A percentile compares a stretch with the other conserved stretches of the same genome.
These are phyloP conservation scores for Leucophenga varia DNA, from an alignment of 1,140 invertebrate species.

Conservation along the genomic window DNA sequence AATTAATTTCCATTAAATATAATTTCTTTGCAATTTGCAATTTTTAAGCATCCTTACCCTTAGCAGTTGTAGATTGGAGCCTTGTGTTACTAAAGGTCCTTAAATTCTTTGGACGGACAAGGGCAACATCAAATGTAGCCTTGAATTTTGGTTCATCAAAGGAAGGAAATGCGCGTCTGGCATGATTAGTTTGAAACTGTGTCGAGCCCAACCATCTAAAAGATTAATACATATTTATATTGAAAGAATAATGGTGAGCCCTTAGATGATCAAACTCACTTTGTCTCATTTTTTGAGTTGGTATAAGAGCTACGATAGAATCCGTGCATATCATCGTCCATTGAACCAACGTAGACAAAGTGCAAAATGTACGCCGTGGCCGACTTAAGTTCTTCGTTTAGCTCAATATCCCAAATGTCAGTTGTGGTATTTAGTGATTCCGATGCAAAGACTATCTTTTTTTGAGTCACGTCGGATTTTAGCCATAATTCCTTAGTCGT, in stretches of 20 bases:
- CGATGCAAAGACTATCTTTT: slow-evolving; percentile 34
- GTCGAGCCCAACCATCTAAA: slow-evolving; percentile 70
- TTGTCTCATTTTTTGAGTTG: slow-evolving; percentile 49
- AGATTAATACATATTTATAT: no score
- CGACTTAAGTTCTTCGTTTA: slow-evolving; percentile 38
- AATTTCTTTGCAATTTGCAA: background rate
- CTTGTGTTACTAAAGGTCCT: slow-evolving; percentile 37
- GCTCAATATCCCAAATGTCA: slow-evolving; percentile 42
- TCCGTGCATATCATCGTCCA: slow-evolving; percentile 67
- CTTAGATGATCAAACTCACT: slow-evolving; percentile 41
- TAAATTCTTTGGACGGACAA: slow-evolving; percentile 57
- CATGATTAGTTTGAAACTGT: slow-evolving; percentile 81
- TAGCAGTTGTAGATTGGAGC: slow-evolving; percentile 15
- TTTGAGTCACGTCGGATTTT: slow-evolving; percentile 21
- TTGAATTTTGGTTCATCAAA: slow-evolving; percentile 89
- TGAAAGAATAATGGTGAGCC: no score
- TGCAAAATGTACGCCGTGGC: slow-evolving; percentile 54
- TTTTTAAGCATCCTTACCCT: no score
- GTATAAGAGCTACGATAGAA: slow-evolving; percentile 80
- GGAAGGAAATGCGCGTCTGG: slow-evolving; percentile 82
- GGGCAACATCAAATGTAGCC: slow-evolving; percentile 70
- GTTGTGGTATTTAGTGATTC: slow-evolving; percentile 24
- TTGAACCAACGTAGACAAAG: slow-evolving; percentile 60
- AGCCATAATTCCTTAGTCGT: slow-evolving; percentile 27
- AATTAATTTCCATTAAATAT: background rate